Base-by-base conservation (phyloP, 1,140 invertebrate genomes). In the Meloidogyne hapla region DNA sequence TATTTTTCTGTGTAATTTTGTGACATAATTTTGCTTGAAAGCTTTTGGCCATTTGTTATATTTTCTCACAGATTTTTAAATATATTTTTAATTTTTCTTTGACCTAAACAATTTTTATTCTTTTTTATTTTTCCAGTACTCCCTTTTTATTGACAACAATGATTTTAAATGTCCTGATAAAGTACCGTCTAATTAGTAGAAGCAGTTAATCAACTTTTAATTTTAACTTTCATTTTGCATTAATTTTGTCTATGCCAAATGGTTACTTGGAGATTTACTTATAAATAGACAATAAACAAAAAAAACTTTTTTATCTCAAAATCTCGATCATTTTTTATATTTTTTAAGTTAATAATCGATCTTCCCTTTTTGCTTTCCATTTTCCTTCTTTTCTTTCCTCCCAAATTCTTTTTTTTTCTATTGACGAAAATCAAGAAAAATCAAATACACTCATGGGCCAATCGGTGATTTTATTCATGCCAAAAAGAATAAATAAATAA, bases 1-100 rank as follows among this genome's bases (percentile, higher is more conserved):
- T 64, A 64, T 64, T 25, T 64, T 2, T 64, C 2, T 64, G 28
- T 64, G 63, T 64, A 64, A 64, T 64, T 21, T 66, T 66, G 26
- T 33, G 65, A 25, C 65, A 56, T 56, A 21, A n/a, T 56, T 42
- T 13, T 56, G 48, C 6, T 56, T 13, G 5, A 38, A 9, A 4
- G 3, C 18, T 56, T n/a, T 56, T 56, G 48, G 48, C 48, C 48
- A n/a, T 56, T 56, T 56, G 48, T n/a, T 18, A 56, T 15, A n/a
- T 56, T 56, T 56, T 56, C n/a, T 56, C 12, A 15, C 6, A 56
- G 18, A 15, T 56, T 56, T 56, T 56, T 56, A 15, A 13, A 66
- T 2, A 18, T 8, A 5, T 9, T 26, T 66, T 25, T 26, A 26
- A 66, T 21, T 18, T 66, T 9, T n/a, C n/a, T 64, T 64, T 25